A percentile compares a stretch with the other conserved stretches of the same genome.
Conservation (phyloP, 2,888 invertebrate genomes). For the Theretra japonica region DNA sequence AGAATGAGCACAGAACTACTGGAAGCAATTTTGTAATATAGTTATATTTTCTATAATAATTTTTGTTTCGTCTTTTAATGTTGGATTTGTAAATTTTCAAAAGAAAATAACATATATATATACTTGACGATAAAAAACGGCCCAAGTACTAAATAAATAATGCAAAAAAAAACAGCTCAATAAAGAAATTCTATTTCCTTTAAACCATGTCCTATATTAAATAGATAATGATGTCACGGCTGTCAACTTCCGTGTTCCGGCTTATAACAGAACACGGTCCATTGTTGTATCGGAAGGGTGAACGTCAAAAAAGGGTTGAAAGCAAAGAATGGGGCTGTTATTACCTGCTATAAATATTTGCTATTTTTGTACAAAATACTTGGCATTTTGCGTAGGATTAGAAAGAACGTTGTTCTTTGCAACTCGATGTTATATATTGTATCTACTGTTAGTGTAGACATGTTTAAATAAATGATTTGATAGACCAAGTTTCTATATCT, state of each 20-base stretch:
- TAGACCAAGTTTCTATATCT: too few species aligned
- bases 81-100: too few species aligned
- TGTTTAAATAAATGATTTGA: too few species aligned
- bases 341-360: constrained; percentile 13
- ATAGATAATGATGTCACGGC: not conserved
- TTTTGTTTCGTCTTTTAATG: too few species aligned
- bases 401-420: not conserved
- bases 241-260: not conserved
- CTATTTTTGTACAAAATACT: constrained; percentile 2
- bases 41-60: too few species aligned
- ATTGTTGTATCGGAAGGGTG: not conserved
- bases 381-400: not conserved
- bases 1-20: too few species aligned
- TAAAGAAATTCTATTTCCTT: not conserved
- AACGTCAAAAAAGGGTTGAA: constrained; percentile 6
- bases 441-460: not conserved
- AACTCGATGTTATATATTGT: not conserved
- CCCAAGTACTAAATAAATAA: not conserved
- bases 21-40: too few species aligned
- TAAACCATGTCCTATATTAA: not conserved
- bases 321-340: not conserved
- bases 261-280: not conserved
- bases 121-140: not conserved
- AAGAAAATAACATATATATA: too few species aligned
- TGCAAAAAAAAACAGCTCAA: too few species aligned